Conservation (phyloP, 2,888 invertebrate genomes). For the Melanchra persicariae region DNA sequence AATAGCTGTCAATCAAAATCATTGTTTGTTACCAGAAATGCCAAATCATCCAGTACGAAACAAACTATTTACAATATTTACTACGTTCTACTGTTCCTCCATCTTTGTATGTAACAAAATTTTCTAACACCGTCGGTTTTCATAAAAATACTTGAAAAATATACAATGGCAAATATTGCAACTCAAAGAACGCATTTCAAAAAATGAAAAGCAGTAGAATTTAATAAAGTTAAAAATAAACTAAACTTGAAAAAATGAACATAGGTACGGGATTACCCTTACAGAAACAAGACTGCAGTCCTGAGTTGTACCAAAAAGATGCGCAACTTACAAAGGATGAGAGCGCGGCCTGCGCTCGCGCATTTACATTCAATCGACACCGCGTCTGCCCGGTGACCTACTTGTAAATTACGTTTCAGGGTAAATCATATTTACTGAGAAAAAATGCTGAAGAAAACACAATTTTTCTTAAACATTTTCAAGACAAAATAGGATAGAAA, state of each 20-base stretch:
- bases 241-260: neutral
- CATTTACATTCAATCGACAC: conserved; percentile 87
- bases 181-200: too few species aligned
- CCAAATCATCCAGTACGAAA: neutral
- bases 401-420: conserved; percentile 71
- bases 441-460: conserved; percentile 11
- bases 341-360: conserved; percentile 75
- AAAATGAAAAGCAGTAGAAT: neutral
- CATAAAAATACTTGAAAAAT: neutral
- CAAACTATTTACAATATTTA: neutral
- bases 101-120: neutral
- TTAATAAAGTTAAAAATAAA: neutral
- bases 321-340: conserved; percentile 75
- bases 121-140: too few species aligned
- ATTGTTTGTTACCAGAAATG: neutral
- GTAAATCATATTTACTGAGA: conserved; percentile 36
- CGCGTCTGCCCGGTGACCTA: conserved; percentile 79
- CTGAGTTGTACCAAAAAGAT: conserved; percentile 36
- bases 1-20: neutral
- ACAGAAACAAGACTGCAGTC: conserved; percentile 12
- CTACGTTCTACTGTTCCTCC: neutral
- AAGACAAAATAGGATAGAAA: neutral
- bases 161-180: neutral
- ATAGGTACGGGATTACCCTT: too few species aligned
- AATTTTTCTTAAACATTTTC: neutral